phyloP scores from a whole-genome alignment of 2,797 vertebrate genomes.

The Rhinophrynus dorsalis region DNA sequence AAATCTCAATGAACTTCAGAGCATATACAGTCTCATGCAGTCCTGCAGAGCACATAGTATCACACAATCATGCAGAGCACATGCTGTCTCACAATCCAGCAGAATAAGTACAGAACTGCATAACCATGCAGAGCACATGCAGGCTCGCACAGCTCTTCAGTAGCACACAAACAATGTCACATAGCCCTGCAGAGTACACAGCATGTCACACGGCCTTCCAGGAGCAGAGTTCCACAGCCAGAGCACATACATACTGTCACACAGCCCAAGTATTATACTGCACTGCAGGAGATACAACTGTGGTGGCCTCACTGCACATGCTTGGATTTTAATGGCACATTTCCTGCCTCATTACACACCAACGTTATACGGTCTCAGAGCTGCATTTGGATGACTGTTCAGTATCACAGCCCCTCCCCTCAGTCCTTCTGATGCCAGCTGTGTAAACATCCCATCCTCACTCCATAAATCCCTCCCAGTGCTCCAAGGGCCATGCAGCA shows the following conservation, averaged over 20 bases:
- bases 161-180: not conserved
- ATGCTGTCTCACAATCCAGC: no score
- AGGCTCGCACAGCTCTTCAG: no score
- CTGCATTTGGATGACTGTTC: conserved; percentile 27
- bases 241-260: not conserved
- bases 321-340: conserved; percentile 48
- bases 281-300: conserved; percentile 20
- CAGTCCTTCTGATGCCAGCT: conserved; percentile 34
- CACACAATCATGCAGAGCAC: no score
- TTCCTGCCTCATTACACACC: conserved; percentile 49
- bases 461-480: conserved; percentile 24
- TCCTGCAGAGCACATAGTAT: no score
- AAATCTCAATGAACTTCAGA: no score
- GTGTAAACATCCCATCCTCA: conserved; percentile 44
- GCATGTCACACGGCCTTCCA: not conserved
- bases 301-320: conserved; percentile 38
- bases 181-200: not conserved
- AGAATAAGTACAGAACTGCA: no score
- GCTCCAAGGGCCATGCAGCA: conserved; percentile 2
- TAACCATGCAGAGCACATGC: no score
- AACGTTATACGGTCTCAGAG: conserved; percentile 44
- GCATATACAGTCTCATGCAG: no score
- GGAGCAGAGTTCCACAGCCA: not conserved
- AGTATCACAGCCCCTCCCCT: conserved; percentile 28
- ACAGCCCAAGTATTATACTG: not conserved